phyloP scores from a whole-genome alignment of 2,113 vertebrate genomes.

The Pyrgilauda ruficollis region DNA sequence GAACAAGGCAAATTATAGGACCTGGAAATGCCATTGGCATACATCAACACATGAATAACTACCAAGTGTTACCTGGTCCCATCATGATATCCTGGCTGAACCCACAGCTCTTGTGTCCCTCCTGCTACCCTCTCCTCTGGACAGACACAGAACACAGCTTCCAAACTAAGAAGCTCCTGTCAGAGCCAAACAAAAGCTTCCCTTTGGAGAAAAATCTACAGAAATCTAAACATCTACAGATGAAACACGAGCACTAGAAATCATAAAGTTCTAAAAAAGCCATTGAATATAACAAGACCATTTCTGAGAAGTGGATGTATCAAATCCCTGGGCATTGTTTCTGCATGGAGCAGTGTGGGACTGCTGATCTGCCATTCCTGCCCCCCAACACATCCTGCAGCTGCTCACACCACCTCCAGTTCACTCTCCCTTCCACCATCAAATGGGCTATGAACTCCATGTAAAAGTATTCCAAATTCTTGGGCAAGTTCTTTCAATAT shows the following conservation, averaged over 20 bases:
- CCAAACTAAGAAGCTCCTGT: neutral
- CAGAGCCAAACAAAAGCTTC: neutral
- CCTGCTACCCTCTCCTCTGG: neutral
- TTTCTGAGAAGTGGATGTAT: neutral
- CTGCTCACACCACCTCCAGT: neutral
- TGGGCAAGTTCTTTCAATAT: neutral
- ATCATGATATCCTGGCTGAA: neutral
- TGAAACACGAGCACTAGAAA: neutral
- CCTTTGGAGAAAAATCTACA: neutral
- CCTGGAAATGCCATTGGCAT: neutral
- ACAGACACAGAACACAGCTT: neutral
- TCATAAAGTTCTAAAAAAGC: neutral
- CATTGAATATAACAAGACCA: accelerated
- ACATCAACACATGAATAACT: neutral
- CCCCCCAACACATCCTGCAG: neutral
- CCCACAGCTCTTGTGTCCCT: neutral
- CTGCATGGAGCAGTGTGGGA: neutral
- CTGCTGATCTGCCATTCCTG: accelerated
- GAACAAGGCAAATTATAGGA: neutral
- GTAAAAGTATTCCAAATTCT: neutral
- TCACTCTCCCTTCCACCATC: neutral
- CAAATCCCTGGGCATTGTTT: neutral
- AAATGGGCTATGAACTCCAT: neutral
- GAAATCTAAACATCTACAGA: neutral
- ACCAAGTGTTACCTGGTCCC: neutral